A percentile compares a stretch with the other conserved stretches of the same genome.
Conservation (phyloP, 1,140 invertebrate genomes). For the Eciton burchellii region DNA sequence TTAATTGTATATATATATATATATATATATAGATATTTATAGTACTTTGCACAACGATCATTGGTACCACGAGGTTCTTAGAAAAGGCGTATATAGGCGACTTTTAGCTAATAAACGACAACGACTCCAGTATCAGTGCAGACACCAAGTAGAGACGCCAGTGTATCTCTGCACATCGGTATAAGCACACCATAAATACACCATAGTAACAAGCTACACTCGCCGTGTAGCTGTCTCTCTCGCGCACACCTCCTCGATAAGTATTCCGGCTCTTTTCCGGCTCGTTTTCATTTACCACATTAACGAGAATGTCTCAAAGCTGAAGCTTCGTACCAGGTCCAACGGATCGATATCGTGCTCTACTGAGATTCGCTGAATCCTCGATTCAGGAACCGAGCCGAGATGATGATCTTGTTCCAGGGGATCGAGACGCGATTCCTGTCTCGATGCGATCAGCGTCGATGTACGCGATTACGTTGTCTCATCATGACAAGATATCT, state of each 20-base stretch:
- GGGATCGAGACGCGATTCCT: slow-evolving; percentile 9
- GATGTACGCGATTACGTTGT: background rate
- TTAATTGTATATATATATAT: slow-evolving; percentile 64
- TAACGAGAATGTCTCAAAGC: slow-evolving; percentile 38
- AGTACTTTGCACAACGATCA: slow-evolving; percentile 74
- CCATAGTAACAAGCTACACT: slow-evolving; percentile 60
- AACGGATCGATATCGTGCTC: slow-evolving; percentile 54
- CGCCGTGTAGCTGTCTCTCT: slow-evolving; percentile 61
- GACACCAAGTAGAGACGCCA: slow-evolving; percentile 82
- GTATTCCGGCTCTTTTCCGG: background rate
- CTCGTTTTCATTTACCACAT: slow-evolving; percentile 22
- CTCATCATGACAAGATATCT: background rate
- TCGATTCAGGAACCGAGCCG: slow-evolving; percentile 25
- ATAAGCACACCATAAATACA: slow-evolving; percentile 83
- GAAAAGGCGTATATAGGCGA: slow-evolving; percentile 80
- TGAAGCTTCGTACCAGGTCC: slow-evolving; percentile 50
- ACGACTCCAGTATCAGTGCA: slow-evolving; percentile 81
- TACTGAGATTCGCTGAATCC: slow-evolving; percentile 24
- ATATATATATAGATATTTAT: slow-evolving; percentile 65
- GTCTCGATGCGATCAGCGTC: background rate
- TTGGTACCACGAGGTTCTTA: slow-evolving; percentile 70
- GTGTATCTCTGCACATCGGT: slow-evolving; percentile 80
- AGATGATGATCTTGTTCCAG: slow-evolving; percentile 10
- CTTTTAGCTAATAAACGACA: slow-evolving; percentile 83
- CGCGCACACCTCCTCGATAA: slow-evolving; percentile 39